A percentile compares a stretch with the other conserved stretches of the same genome.
These are phyloP conservation scores for Mayetiola destructor DNA, from an alignment of 2,888 invertebrate genomes.

Conservation along the genomic window DNA sequence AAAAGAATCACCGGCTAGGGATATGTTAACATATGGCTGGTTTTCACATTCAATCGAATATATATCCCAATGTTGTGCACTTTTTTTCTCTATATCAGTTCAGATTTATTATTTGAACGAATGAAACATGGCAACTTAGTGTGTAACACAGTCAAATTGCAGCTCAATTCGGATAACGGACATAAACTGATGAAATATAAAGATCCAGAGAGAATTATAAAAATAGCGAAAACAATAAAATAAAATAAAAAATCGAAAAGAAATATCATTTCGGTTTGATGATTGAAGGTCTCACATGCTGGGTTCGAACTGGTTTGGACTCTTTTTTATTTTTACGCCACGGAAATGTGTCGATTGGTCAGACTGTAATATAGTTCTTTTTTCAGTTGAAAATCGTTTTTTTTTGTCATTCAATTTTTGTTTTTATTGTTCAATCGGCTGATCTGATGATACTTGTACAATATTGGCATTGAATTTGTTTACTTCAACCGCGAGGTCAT, in stretches of 20 bases:
- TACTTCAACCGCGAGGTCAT: too few relatives aligned
- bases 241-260: constrained; percentile 1
- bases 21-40: background rate
- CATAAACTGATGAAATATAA: background rate
- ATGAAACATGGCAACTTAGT: constrained; percentile 4
- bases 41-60: background rate
- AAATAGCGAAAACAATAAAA: background rate
- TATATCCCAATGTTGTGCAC: too few relatives aligned
- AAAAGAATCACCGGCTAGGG: background rate
- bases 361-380: too few relatives aligned
- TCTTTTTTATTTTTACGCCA: background rate
- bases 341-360: constrained; percentile 5
- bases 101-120: constrained; percentile 1
- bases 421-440: too few relatives aligned
- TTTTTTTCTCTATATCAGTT: background rate
- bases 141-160: background rate
- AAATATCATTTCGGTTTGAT: constrained; percentile 1
- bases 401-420: too few relatives aligned
- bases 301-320: background rate
- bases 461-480: too few relatives aligned
- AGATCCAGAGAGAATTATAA: background rate
- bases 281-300: constrained; percentile 1
- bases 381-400: too few relatives aligned
- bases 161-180: background rate
- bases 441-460: too few relatives aligned